These are phyloP conservation scores for Cydia pomonella DNA, from an alignment of 1,140 invertebrate species.

Conservation along the genomic window DNA sequence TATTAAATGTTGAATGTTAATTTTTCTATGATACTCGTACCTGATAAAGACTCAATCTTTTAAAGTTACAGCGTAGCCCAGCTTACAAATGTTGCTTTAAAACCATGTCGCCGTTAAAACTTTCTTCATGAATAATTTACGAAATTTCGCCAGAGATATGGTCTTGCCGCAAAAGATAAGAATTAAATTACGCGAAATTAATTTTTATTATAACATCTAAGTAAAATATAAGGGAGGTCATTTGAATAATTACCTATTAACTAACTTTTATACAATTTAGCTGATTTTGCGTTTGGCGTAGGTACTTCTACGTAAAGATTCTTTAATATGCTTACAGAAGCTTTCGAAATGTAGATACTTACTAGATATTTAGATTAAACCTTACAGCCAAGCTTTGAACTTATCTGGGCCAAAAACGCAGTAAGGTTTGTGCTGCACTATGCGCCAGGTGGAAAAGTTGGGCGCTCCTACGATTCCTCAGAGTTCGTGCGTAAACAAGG, in stretches of 20 bases:
- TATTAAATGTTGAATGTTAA: background rate
- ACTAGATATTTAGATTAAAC: too few relatives aligned
- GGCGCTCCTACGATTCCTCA: too few relatives aligned
- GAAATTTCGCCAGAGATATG: conserved; percentile 75
- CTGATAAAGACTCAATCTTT: conserved; percentile 36
- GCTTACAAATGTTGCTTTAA: conserved; percentile 76
- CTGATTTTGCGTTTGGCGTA: conserved; percentile 41
- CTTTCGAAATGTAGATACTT: too few relatives aligned
- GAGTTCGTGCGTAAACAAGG: too few relatives aligned
- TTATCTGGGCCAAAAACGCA: too few relatives aligned
- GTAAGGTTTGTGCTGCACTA: too few relatives aligned
- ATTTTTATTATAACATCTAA: conserved; percentile 65
- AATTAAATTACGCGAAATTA: conserved; percentile 73
- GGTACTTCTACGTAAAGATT: background rate
- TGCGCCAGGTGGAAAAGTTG: too few relatives aligned
- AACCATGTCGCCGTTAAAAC: conserved; percentile 77
- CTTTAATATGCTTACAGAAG: conserved; percentile 20
- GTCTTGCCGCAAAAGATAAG: conserved; percentile 72
- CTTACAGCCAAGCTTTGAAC: too few relatives aligned
- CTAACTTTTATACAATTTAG: conserved; percentile 46
- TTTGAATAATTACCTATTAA: conserved; percentile 65
- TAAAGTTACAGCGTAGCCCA: conserved; percentile 51
- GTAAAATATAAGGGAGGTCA: conserved; percentile 63
- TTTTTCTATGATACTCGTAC: background rate
- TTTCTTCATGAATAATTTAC: conserved; percentile 79